Conservation (phyloP, 2,888 invertebrate genomes). For the Exephanes ischioxanthus region DNA sequence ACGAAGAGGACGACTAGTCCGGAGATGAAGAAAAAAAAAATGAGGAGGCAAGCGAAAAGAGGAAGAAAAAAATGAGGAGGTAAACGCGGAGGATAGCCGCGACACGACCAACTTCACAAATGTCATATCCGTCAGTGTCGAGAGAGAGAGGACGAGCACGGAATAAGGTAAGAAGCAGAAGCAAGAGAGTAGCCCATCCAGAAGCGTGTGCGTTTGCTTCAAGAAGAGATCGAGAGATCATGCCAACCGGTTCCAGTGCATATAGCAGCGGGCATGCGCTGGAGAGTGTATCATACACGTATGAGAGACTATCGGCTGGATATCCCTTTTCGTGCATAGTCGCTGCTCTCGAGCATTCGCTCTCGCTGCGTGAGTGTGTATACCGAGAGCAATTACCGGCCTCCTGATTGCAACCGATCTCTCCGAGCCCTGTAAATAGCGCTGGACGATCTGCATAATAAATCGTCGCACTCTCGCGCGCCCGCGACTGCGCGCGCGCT, state of each 20-base stretch:
- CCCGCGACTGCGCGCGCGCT: constrained; percentile 3
- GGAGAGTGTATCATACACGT: constrained; percentile 21
- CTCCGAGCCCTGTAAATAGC: constrained; percentile 71
- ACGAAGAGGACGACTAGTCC: constrained; percentile 11
- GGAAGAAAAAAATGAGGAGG: constrained; percentile 29
- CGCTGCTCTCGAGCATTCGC: background rate
- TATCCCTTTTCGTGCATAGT: constrained; percentile 41
- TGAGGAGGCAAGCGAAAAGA: constrained; percentile 14
- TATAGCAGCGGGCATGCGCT: constrained; percentile 45
- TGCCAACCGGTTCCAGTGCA: constrained; percentile 63
- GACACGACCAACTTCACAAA: constrained; percentile 79
- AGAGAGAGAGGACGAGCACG: constrained; percentile 59
- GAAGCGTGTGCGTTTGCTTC: constrained; percentile 52
- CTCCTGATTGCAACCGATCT: constrained; percentile 73
- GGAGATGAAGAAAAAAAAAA: constrained; percentile 20
- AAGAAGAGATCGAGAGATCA: constrained; percentile 57
- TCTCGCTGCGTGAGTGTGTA: constrained; percentile 21
- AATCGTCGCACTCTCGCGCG: constrained; percentile 66
- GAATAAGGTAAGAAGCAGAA: constrained; percentile 34
- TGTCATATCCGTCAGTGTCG: constrained; percentile 84
- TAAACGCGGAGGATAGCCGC: constrained; percentile 43
- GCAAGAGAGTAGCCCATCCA: constrained; percentile 42
- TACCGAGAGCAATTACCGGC: constrained; percentile 72
- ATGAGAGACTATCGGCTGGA: constrained; percentile 48
- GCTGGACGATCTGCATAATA: constrained; percentile 73